phyloP scores from a whole-genome alignment of 2,113 vertebrate genomes.

The Stigmatopora argus region DNA sequence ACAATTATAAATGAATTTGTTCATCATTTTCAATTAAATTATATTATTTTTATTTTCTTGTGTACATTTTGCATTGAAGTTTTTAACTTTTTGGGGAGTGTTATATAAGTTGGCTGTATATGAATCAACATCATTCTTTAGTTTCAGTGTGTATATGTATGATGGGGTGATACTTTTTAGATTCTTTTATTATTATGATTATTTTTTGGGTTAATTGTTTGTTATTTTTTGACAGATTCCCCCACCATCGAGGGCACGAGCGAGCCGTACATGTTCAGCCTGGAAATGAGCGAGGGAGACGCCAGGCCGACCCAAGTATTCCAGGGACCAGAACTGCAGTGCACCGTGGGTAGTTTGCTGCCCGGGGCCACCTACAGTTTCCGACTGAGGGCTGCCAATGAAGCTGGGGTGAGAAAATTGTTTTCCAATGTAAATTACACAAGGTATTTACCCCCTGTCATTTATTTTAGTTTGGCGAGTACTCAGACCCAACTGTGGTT shows the following conservation, averaged over 20 bases:
- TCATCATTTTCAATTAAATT: too few relatives aligned
- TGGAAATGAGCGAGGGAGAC: constrained; percentile 84
- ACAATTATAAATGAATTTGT: too few relatives aligned
- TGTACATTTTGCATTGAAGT: background rate
- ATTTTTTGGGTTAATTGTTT: background rate
- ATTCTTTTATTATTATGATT: background rate
- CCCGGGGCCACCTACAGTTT: constrained; percentile 86
- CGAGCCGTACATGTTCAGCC: constrained; percentile 80
- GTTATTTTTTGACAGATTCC: constrained; percentile 45
- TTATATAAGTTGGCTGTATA: too few relatives aligned
- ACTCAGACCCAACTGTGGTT: constrained; percentile 80
- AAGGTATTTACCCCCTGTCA: background rate
- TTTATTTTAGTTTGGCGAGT: constrained; percentile 76
- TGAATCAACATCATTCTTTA: background rate
- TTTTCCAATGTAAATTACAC: background rate
- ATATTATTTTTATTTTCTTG: too few relatives aligned
- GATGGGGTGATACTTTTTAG: background rate
- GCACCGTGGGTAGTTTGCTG: constrained; percentile 84
- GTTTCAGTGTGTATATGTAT: background rate
- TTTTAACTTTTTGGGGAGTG: background rate
- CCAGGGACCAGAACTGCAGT: constrained; percentile 80
- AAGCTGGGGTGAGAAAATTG: constrained; percentile 82
- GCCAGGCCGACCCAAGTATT: constrained; percentile 78
- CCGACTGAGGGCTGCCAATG: constrained; percentile 83
- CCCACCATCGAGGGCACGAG: constrained; percentile 69